Evolutionary conservation across 1,140 invertebrate species (phyloP), one percentile per base, ranked within the genome.

Genomic region (Bradynema listronoti): DNA sequence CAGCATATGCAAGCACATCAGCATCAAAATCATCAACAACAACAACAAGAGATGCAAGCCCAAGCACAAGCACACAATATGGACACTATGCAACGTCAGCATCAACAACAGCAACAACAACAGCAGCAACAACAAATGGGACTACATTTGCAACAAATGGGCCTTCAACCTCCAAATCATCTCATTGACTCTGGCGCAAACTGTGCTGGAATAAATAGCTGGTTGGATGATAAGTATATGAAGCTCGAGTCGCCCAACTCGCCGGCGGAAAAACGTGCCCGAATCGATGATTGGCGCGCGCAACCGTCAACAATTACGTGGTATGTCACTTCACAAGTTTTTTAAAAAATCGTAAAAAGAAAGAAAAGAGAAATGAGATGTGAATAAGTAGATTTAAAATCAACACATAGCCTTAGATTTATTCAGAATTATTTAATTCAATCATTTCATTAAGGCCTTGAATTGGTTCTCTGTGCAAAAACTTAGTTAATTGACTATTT

Each of bases 161-260:
- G n/a, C n/a, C n/a, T n/a, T n/a, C n/a, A n/a, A n/a, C n/a, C n/a
- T n/a, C 16, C 55, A 4, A 16, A 50, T 3, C 53, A 50, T 6
- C 22, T 25, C 0, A 29, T 41, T 0, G 50, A 55, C 19, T 32
- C 30, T 7, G 19, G 39, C 9, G 61, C 41, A 9, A 30, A 16
- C 57, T 22, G 4, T 24, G 57, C 46, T 5, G 59, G 61, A 1
- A 36, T 36, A 1, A 27, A 27, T 25, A 51, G 56, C 43, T 70
- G 68, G 66, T 56, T 63, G 52, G 46, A 56, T 45, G 67, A 59
- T 6, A 42, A 61, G 14, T 75, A 72, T 56, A 34, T 75, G 27
- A 73, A 73, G 50, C 27, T 72, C 30, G 71, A 73, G 51, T 61
- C 58, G 16, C 71, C 71, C n/a, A 68, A 75, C 39, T 75, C 72